Evolutionary conservation across 2,888 invertebrate species (phyloP).

Genomic region (Cantharis flavilabris): DNA sequence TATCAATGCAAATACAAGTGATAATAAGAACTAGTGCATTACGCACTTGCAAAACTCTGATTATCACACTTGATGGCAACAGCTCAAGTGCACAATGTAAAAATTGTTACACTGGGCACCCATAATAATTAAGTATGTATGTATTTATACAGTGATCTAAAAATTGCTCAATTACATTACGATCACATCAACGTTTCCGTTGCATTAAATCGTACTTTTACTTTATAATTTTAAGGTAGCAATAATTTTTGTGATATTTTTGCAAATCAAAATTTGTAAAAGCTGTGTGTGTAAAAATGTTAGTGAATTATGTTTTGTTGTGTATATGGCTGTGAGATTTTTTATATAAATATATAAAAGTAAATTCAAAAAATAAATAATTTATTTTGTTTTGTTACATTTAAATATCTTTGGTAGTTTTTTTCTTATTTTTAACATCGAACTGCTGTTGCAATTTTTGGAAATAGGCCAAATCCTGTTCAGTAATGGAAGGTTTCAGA

Average conservation of each 20-base stretch:
- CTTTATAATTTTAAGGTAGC: neutral
- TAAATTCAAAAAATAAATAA: neutral
- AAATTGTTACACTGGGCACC: neutral
- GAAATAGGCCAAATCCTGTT: slow-evolving; percentile 71
- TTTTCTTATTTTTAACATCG: slow-evolving; percentile 16
- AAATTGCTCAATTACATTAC: neutral
- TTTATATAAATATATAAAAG: neutral
- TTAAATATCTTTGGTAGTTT: neutral
- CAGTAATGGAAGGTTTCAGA: slow-evolving; percentile 73
- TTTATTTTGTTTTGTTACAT: neutral
- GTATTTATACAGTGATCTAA: neutral
- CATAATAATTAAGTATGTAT: neutral
- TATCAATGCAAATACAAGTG: neutral
- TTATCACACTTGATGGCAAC: neutral
- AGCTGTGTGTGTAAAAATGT: neutral
- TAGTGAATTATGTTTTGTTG: neutral
- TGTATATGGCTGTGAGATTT: slow-evolving; percentile 11
- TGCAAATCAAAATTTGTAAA: neutral
- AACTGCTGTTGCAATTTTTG: slow-evolving; percentile 52
- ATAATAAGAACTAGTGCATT: neutral
- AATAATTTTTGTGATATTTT: neutral
- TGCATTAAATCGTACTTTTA: neutral
- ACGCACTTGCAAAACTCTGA: neutral
- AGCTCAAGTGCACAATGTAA: neutral
- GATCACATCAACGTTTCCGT: neutral